Evolutionary conservation across 2,888 invertebrate species (phyloP).

Genomic region (Geophilus truncorum): DNA sequence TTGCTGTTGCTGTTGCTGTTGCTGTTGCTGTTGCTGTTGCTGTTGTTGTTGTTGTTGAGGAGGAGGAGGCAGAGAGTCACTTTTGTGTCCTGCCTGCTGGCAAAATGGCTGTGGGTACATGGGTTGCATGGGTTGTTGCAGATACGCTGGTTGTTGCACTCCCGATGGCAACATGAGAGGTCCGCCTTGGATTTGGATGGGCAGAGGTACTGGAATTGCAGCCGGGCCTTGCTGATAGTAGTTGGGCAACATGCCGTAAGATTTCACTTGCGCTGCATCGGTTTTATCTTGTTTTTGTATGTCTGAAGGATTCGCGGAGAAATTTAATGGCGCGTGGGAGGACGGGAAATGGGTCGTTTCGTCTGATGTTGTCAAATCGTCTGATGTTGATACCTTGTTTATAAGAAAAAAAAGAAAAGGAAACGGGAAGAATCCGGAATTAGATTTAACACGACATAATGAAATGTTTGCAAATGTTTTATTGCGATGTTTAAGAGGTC

Average conservation of each 20-base stretch:
- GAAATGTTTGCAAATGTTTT: too few relatives aligned
- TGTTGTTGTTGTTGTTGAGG: background rate
- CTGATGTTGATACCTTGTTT: background rate
- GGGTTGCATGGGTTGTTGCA: background rate
- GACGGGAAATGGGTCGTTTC: background rate
- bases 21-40: too few relatives aligned
- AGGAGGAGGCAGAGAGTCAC: background rate
- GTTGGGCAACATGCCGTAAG: slow-evolving; percentile 32
- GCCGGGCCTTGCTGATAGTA: slow-evolving; percentile 30
- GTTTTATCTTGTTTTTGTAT: slow-evolving; percentile 34
- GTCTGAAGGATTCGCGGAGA: background rate
- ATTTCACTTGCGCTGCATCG: slow-evolving; percentile 36
- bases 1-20: too few relatives aligned
- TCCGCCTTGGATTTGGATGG: slow-evolving; percentile 34
- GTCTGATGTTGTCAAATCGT: background rate
- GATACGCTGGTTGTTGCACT: background rate
- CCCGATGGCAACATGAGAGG: slow-evolving; percentile 35
- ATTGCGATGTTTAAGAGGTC: too few relatives aligned
- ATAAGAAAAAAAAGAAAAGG: background rate
- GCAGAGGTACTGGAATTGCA: slow-evolving; percentile 36
- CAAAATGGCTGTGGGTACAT: background rate
- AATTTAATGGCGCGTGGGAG: background rate
- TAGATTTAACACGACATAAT: too few relatives aligned
- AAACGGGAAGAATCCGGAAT: background rate
- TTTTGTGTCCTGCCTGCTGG: background rate